Percentiles rank a stretch among this genome's conserved stretches.
Evolutionary conservation across 2,888 invertebrate species (phyloP).

Genomic region (Carcina quercana): DNA sequence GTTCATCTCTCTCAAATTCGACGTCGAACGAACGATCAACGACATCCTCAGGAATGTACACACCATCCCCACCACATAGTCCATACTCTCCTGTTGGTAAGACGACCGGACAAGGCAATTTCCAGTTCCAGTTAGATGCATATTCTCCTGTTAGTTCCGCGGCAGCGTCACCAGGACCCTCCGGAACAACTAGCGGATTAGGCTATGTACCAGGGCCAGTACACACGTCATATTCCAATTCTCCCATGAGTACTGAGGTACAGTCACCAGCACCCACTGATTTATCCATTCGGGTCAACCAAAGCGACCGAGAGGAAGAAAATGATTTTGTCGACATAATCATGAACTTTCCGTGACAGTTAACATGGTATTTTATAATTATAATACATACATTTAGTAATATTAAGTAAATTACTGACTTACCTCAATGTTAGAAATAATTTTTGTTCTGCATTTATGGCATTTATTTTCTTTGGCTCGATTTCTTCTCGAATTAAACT

Average conservation of each 20-base stretch:
- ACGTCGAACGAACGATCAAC: slow-evolving; percentile 3
- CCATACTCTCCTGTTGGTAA: too few relatives aligned
- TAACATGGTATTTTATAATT: background rate
- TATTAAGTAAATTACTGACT: background rate
- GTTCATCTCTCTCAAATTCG: slow-evolving; percentile 6
- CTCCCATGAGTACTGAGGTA: slow-evolving; percentile 5
- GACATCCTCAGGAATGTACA: slow-evolving; percentile 3
- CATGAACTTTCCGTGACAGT: slow-evolving; percentile 1
- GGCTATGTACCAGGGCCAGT: slow-evolving; percentile 7
- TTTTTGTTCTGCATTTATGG: background rate
- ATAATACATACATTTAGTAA: background rate
- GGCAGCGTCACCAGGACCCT: slow-evolving; percentile 1
- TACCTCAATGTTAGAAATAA: background rate
- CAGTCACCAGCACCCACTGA: slow-evolving; percentile 7
- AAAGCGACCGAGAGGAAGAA: slow-evolving; percentile 6
- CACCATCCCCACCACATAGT: slow-evolving; percentile 2
- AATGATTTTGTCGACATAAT: slow-evolving; percentile 2
- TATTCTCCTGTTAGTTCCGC: slow-evolving; percentile 6
- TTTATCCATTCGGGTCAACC: slow-evolving; percentile 5
- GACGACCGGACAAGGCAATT: background rate
- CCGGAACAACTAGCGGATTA: background rate
- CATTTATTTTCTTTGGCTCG: background rate
- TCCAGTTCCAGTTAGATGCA: background rate
- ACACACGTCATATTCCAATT: background rate
- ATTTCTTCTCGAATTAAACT: background rate